A percentile compares a stretch with the other conserved stretches of the same genome.
Evolutionary conservation across 2,888 invertebrate genomes (phyloP).

Genomic region (Temnothorax rugatulus): DNA sequence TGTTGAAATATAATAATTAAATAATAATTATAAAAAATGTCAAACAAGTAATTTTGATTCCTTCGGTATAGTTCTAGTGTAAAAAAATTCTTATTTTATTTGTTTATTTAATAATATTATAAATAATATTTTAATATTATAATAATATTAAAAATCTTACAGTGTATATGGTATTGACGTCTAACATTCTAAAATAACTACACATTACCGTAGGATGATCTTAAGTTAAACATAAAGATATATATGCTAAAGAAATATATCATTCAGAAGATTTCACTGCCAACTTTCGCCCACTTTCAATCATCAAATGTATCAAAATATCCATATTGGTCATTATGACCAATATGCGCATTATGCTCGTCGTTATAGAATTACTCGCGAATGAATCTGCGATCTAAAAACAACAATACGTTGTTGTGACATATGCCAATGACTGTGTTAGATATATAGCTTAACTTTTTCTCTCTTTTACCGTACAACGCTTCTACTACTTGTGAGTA

Average conservation of each 20-base stretch:
- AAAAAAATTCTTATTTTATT: too few species aligned
- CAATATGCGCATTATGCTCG: background rate
- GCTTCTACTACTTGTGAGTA: conserved; percentile 13
- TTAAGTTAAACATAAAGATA: background rate
- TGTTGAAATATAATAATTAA: too few species aligned
- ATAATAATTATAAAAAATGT: too few species aligned
- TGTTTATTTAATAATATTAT: too few species aligned
- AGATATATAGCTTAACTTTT: conserved; percentile 49
- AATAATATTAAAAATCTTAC: background rate
- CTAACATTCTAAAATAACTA: background rate
- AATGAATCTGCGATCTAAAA: conserved; percentile 63
- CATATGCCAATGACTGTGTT: conserved; percentile 17
- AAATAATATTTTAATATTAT: background rate
- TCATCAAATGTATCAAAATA: conserved; percentile 24
- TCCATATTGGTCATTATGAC: background rate
- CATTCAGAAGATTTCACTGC: background rate
- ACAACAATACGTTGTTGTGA: conserved; percentile 42
- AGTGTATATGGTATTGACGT: background rate
- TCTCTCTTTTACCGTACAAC: background rate
- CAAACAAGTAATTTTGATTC: too few species aligned
- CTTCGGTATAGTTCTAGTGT: too few species aligned
- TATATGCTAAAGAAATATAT: background rate
- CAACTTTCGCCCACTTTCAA: background rate
- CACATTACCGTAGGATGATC: background rate
- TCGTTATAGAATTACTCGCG: conserved; percentile 52